Base-by-base conservation (phyloP, 2,113 vertebrate species). In the Engraulis encrasicolus region DNA sequence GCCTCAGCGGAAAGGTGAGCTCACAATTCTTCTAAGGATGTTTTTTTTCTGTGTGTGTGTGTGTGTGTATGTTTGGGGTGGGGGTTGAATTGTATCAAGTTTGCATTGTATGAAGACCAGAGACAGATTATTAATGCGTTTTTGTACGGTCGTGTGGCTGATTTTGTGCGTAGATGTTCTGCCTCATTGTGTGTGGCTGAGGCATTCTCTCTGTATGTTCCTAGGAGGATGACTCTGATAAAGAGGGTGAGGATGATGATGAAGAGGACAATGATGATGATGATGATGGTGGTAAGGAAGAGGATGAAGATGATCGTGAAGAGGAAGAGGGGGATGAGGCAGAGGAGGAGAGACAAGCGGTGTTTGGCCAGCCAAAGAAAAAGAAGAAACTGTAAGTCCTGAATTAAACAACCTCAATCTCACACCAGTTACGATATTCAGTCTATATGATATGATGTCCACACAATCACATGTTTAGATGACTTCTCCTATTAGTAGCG, bases 301-400 rank as follows among this genome's bases (percentile, higher is more conserved):
- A 66, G 6, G n/a, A 34, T 23, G 89, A 87, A 6, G 85, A 82
- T 6, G 85, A 86, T 0, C 91, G 85, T 0, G 78, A 88, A 0
- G 92, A 92, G 2, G 91, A 90, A 6, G 83, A 81, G 1, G 83
- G 92, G 0, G 90, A 90, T 0, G 88, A 89, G 19, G 94, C 94
- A 37, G 95, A 96, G 23, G 97, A 96, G 36, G 96, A 98, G 79
- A 94, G 96, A 50, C 94, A 96, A 81, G 92, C 93, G 0, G 88
- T 97, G 54, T 94, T 97, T 12, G 92, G 93, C 1, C 91, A 15
- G 0, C 92, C 83, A 0, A 89, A 83, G 52, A 82, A 82, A 15
- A 89, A 80, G 17, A 97, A 95, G 89, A 97, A 97, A 91, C 95
- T 99, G 98, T 99, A 90, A 92, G 94, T 87, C 20, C n/a, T n/a